A percentile compares a stretch with the other conserved stretches of the same genome.
These are phyloP conservation scores for Siphlonurus alternatus DNA, from an alignment of 2,888 invertebrate genomes.

Conservation along the genomic window DNA sequence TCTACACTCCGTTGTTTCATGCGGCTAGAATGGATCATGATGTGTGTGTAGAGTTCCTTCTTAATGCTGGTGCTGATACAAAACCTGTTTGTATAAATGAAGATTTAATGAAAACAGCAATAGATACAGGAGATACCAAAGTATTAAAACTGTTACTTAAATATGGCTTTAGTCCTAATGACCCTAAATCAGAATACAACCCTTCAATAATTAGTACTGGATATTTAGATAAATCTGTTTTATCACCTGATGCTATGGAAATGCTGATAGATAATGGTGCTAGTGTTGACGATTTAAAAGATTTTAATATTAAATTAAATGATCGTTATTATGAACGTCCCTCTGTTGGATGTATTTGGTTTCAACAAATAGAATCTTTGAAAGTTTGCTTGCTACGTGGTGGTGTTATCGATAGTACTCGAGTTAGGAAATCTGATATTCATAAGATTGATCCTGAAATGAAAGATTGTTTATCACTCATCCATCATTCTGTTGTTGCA, in stretches of 20 bases:
- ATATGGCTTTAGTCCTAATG: too few relatives aligned
- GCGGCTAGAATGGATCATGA: not conserved
- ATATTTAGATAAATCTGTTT: too few relatives aligned
- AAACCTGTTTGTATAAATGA: too few relatives aligned
- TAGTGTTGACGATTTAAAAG: not conserved
- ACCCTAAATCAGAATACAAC: too few relatives aligned
- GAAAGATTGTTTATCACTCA: not conserved
- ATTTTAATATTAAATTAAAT: not conserved
- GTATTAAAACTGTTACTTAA: too few relatives aligned
- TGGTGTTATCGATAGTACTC: not conserved
- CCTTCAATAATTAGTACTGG: too few relatives aligned
- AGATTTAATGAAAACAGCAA: too few relatives aligned
- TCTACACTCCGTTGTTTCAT: not conserved
- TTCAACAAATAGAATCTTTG: not conserved
- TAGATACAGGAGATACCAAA: too few relatives aligned
- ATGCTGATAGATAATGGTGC: not conserved
- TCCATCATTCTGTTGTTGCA: not conserved
- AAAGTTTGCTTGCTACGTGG: not conserved
- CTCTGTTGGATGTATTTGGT: not conserved
- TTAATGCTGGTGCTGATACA: not conserved
- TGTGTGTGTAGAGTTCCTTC: not conserved
- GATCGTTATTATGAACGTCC: not conserved
- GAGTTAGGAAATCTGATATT: not conserved
- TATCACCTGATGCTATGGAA: too few relatives aligned
- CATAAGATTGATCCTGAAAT: too few relatives aligned